Conservation (phyloP, 2,888 invertebrate species). For the Thyatira batis region DNA sequence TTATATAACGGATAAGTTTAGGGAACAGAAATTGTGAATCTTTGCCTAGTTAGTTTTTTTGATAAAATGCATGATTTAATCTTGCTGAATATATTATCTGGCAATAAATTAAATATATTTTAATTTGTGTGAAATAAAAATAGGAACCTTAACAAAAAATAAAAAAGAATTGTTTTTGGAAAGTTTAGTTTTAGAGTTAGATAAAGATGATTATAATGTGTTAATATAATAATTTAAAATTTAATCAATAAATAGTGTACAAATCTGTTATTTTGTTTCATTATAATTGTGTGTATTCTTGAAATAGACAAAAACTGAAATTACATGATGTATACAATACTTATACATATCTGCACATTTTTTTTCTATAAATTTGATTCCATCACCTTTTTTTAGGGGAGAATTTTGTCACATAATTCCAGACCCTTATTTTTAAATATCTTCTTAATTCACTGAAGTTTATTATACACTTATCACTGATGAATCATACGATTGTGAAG, state of each 20-base stretch:
- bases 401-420: background rate
- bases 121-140: background rate
- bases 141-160: background rate
- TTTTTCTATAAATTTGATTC: background rate
- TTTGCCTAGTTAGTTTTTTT: too few relatives aligned
- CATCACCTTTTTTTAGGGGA: background rate
- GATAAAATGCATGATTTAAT: too few relatives aligned
- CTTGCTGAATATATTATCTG: too few relatives aligned
- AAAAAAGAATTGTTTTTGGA: background rate
- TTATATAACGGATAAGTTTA: conserved; percentile 93
- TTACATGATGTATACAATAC: conserved; percentile 4
- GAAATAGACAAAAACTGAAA: background rate
- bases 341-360: background rate
- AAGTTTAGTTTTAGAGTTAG: background rate
- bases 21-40: conserved; percentile 76
- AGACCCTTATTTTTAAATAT: background rate
- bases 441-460: background rate
- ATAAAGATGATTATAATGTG: too few relatives aligned
- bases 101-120: too few relatives aligned
- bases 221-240: too few relatives aligned
- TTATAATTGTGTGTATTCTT: background rate
- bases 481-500: conserved; percentile 45
- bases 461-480: background rate
- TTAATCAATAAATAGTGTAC: background rate
- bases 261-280: background rate